Base-by-base conservation (phyloP, 2,113 vertebrate genomes). In the Loxodonta africana region DNA sequence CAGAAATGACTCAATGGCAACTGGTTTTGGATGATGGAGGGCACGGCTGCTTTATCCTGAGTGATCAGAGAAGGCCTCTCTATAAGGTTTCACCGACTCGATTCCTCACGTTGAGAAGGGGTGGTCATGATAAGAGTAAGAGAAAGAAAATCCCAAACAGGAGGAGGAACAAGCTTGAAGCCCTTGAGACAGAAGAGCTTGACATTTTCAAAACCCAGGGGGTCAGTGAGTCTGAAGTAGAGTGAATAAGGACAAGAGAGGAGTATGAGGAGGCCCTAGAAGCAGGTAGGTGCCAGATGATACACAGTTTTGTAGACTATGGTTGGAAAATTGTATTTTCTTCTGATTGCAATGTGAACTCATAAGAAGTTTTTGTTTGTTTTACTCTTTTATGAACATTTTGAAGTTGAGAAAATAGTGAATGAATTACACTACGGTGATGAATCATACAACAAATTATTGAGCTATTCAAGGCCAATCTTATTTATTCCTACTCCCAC, bases 351-450 rank as follows among this genome's bases (percentile, higher is more conserved):
- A 69, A 12, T 63, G 84, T 17, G 25, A 28, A 41, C 37, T 25
- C 67, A 65, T 1, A 3, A 51, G 9, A 18, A 25, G 23, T 2
- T 9, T 60, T 62, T 60, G 73, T 53, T 37, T 80, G 17, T 33
- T 46, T 33, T 53, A 20, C 2, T 63, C 41, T 4, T 23, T 20
- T 74, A 53, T 73, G 28, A 12, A 51, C 51, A 6, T 87, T 83
- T 95, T 60, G 90, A 94, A 92, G 10, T 80, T 83, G 76, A 48
- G 80, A 71, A 89, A 51, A 85, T 10, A 30, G 7, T 81, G 33
- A 73, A 67, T 57, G 20, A 83, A 44, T 81, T 71, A 20, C 20
- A 71, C 23, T 5, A 17, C 63, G 12, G 46, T 69, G 33, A 77
- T 82, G 10, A 73, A 37, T 73, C 20, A 37, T 73, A 73, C 30